phyloP scores from a whole-genome alignment of 1,140 invertebrate genomes.

The Conus ventricosus region DNA sequence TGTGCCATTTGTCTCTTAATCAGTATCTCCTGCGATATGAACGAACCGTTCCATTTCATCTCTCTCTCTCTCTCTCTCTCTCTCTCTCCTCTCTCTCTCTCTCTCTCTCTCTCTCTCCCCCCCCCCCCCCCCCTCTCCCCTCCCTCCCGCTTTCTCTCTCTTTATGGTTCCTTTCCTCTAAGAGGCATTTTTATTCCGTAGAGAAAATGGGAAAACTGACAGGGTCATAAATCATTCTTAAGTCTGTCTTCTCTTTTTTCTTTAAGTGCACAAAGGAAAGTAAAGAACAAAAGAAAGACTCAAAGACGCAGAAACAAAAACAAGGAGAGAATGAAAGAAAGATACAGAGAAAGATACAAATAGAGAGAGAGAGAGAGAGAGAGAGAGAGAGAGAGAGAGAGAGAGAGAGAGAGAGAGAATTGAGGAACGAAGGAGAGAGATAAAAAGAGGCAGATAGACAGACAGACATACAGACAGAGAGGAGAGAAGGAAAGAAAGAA shows the following conservation, averaged over 20 bases:
- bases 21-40: no score
- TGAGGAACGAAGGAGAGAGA: no score
- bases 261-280: neutral
- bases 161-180: neutral
- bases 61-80: constrained; percentile 19
- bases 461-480: no score
- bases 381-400: neutral
- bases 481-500: neutral
- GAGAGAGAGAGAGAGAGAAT: no score
- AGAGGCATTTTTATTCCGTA: neutral
- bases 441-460: no score
- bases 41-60: neutral
- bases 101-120: constrained; percentile 1
- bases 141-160: neutral
- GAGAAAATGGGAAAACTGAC: neutral
- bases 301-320: neutral
- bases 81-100: neutral
- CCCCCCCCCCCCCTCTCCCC: no score
- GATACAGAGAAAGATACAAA: no score
- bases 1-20: no score
- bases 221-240: neutral
- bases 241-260: neutral
- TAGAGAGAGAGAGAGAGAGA: neutral
- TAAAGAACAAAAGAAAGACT: neutral
- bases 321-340: neutral